Base-by-base conservation (phyloP, 64 coral and sea anemone species). In the Stylophora pistillata region DNA sequence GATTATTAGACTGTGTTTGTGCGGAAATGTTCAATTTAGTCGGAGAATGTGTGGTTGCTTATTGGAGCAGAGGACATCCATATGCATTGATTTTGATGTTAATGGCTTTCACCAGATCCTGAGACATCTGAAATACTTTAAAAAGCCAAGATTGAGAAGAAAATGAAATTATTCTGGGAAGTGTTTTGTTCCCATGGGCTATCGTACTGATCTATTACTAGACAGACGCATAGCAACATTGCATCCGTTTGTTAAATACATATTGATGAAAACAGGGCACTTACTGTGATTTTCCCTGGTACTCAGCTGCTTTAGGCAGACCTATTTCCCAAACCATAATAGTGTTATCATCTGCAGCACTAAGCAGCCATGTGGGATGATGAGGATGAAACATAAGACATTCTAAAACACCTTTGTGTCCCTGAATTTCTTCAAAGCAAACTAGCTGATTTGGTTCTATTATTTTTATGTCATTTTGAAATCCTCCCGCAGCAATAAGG, bases 381-480 rank as follows among this genome's bases (percentile, higher is more conserved):
- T 86, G 53, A 9, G 97, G 97, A 65, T 99, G 97, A 93, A 99
- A 99, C n/a, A 95, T 26, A 17, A 99, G 86, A 75, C 77, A 83
- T 79, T 95, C 93, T 74, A 99, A 74, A 73, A 95, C 93, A 58
- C 93, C 93, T 87, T 95, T 95, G 72, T 95, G 89, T 12, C 93
- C 97, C 79, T 87, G 85, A 62, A 99, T 90, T 82, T 95, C 94
- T 34, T 99, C 97, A 88, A 91, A 95, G 82, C 97, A 99, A 26
- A 99, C 93, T 62, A 99, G 76, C 37, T 99, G 93, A 28, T 89
- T 92, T 17, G 97, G 97, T 95, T 99, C 93, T 74, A 99, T 99
- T 72, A 99, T 99, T 73, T 93, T 92, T 53, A 99, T 99, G 69
- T 92, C 91, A 58, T 81, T 90, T 87, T 95, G 93, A 18, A 76